Evolutionary conservation across 2,113 vertebrate genomes (phyloP).

Genomic region (Falcunculus frontatus): DNA sequence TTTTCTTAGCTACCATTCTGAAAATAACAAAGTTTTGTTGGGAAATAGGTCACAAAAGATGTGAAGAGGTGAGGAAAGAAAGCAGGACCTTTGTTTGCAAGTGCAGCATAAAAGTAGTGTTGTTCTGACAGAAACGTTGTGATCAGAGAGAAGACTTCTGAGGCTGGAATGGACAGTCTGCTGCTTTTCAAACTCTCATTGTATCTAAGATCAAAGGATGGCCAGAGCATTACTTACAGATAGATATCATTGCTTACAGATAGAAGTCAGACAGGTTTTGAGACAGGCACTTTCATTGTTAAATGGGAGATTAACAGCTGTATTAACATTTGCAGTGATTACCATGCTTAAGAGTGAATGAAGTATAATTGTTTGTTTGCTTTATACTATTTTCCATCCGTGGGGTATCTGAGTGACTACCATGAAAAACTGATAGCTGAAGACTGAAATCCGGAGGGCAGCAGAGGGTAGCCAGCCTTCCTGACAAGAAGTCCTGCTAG

Average conservation of each 20-base stretch:
- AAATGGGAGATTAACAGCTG: background rate
- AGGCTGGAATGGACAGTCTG: background rate
- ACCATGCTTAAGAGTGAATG: background rate
- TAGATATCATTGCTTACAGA: background rate
- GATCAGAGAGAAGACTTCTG: constrained; percentile 13
- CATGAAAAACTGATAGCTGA: background rate
- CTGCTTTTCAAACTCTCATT: background rate
- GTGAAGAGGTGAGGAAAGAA: background rate
- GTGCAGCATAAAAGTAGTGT: background rate
- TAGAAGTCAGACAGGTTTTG: background rate
- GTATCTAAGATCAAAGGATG: constrained; percentile 1
- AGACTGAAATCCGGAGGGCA: fast-evolving
- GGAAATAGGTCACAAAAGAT: background rate
- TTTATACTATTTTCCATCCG: background rate
- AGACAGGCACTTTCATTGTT: background rate
- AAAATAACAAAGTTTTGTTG: background rate
- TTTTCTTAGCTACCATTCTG: background rate
- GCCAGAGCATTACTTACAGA: background rate
- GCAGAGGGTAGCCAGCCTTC: background rate
- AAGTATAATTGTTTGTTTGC: background rate
- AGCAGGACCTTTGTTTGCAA: constrained; percentile 28
- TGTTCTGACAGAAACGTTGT: background rate
- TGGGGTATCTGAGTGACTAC: background rate
- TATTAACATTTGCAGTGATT: background rate
- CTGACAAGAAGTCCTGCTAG: background rate